Evolutionary conservation across 2,797 vertebrate genomes (phyloP).

Genomic region (Crenuchus spilurus): DNA sequence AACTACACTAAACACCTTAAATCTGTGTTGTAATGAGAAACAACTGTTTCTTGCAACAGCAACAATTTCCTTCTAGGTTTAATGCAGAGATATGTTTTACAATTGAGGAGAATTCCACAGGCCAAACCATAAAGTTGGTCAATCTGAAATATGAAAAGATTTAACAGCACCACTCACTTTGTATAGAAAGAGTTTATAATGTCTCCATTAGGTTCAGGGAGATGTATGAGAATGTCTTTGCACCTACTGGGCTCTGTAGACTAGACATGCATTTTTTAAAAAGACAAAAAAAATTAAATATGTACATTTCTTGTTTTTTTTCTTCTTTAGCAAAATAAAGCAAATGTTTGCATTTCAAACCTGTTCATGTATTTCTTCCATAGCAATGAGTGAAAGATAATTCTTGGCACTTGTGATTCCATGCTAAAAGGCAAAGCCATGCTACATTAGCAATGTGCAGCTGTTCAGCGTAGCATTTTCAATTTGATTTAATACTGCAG

Average conservation of each 20-base stretch:
- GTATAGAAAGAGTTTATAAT: not conserved
- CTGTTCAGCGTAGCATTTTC: no score
- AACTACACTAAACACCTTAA: no score
- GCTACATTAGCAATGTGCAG: no score
- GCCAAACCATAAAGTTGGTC: not conserved
- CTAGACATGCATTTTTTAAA: slow-evolving; percentile 6
- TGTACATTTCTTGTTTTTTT: not conserved
- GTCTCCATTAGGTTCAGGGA: not conserved
- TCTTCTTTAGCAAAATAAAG: slow-evolving; percentile 14
- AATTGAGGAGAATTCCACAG: no score
- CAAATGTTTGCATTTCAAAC: slow-evolving; percentile 4
- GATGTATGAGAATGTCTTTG: not conserved
- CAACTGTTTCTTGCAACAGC: not conserved
- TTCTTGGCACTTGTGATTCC: not conserved
- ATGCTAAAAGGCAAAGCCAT: not conserved
- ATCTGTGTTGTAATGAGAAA: not conserved
- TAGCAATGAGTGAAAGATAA: no score
- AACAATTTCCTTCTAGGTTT: not conserved
- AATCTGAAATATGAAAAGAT: not conserved
- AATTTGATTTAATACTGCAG: no score
- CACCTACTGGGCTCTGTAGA: slow-evolving; percentile 1
- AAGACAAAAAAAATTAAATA: not conserved
- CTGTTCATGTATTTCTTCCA: not conserved
- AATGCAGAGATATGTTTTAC: not conserved
- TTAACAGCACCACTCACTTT: not conserved